Base-by-base conservation (phyloP, 2,797 vertebrate species). In the Peromyscus eremicus region DNA sequence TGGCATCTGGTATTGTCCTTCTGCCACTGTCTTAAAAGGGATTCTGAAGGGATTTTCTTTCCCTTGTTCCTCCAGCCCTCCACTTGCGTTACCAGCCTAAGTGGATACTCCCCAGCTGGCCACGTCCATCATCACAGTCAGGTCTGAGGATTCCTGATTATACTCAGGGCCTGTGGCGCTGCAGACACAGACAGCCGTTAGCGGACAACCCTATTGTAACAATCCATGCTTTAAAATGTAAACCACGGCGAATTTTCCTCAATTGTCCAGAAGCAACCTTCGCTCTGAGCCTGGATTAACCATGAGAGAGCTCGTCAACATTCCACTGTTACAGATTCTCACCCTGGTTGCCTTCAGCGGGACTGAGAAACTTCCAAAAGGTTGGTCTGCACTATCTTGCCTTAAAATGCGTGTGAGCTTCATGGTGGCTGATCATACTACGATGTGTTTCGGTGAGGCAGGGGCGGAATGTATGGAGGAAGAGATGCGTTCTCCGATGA, bases 41-140 rank as follows among this genome's bases (percentile, higher is more conserved):
- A 98, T 99, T 98, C 98, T 98, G 94, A 95, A 96, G 96, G 98
- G 99, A 99, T 99, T 99, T 99, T 98, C 98, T 98, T 99, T 98
- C 98, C 98, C 98, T 99, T 99, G 98, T 99, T 99, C 98, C 98
- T 98, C 55, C 95, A 98, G 98, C 97, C 98, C 97, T 98, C 98
- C 97, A 34, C 98, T 98, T 99, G 98, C 98, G 87, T 97, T 98
- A 94, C 98, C 98, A 98, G 98, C 97, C 93, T 92, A 98, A 98
- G 99, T 98, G 98, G 98, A 99, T 99, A 99, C 94, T 90, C 97
- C 98, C 98, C 99, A 99, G 99, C 99, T 99, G 99, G 98, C 94
- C 93, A 90, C 2, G 99, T 99, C 99, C 98, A 98, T 99, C 99
- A 99, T 97, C 46, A 57, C 97, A 79, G 92, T 97, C 96, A 98